phyloP scores from a whole-genome alignment of 2,113 vertebrate genomes.

The Lophius piscatorius region DNA sequence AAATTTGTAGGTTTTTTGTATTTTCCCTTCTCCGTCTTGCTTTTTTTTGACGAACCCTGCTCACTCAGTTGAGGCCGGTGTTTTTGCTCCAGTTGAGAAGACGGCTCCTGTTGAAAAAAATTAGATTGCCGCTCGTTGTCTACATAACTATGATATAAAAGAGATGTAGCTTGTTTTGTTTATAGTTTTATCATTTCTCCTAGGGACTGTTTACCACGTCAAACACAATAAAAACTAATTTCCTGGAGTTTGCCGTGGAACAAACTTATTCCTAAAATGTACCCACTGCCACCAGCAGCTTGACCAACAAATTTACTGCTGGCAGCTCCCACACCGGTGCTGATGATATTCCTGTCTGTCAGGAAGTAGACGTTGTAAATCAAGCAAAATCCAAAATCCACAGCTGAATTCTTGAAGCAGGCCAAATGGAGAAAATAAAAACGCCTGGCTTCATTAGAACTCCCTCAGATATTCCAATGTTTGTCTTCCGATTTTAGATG shows the following conservation, averaged over 20 bases:
- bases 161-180: too few species aligned
- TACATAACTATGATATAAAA: too few species aligned
- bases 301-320: constrained; percentile 10
- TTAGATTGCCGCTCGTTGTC: too few species aligned
- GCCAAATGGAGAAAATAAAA: constrained; percentile 12
- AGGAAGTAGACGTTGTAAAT: constrained; percentile 13
- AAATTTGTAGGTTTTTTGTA: too few species aligned
- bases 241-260: too few species aligned
- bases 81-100: too few species aligned
- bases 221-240: neutral
- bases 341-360: constrained; percentile 6
- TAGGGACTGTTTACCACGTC: too few species aligned
- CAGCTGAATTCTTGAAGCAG: constrained; percentile 2
- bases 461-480: constrained; percentile 25
- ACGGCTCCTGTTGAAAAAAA: too few species aligned
- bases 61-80: too few species aligned
- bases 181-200: too few species aligned
- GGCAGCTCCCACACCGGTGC: neutral
- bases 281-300: constrained; percentile 1
- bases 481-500: constrained; percentile 33
- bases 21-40: too few species aligned
- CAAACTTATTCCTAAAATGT: neutral
- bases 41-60: too few species aligned
- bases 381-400: neutral
- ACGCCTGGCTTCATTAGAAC: constrained; percentile 9